These are phyloP conservation scores for Ceratothoa steindachneri DNA, from an alignment of 2,888 invertebrate species.

Conservation along the genomic window DNA sequence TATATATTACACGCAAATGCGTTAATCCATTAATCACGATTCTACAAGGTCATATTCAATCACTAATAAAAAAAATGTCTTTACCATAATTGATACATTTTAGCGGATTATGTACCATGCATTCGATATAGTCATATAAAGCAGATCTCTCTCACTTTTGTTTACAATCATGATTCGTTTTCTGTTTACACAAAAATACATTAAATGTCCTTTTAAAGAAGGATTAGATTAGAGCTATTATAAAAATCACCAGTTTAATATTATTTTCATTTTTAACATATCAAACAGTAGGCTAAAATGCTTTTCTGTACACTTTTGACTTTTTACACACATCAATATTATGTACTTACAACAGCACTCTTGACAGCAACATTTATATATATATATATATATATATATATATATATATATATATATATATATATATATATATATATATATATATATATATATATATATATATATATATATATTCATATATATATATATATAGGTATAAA, in stretches of 20 bases:
- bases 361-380: slow-evolving; percentile 8
- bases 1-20: not conserved
- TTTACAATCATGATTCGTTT: too few species aligned
- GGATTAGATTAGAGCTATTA: not conserved
- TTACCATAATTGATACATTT: too few species aligned
- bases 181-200: not conserved
- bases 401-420: slow-evolving; percentile 15
- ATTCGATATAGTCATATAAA: too few species aligned
- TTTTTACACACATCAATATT: not conserved
- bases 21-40: not conserved
- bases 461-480: slow-evolving; percentile 18
- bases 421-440: slow-evolving; percentile 12
- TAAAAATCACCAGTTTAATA: not conserved
- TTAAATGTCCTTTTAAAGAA: not conserved
- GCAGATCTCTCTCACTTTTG: too few species aligned
- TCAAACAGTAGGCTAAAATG: not conserved
- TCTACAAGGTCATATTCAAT: not conserved
- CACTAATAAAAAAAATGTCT: not conserved
- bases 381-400: slow-evolving; percentile 12
- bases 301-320: not conserved
- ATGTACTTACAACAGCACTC: not conserved
- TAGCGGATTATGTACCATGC: too few species aligned
- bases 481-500: slow-evolving; percentile 17
- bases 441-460: slow-evolving; percentile 10
- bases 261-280: too few species aligned